Evolutionary conservation across 2,888 invertebrate genomes (phyloP).

Genomic region (Drosophila affinis): DNA sequence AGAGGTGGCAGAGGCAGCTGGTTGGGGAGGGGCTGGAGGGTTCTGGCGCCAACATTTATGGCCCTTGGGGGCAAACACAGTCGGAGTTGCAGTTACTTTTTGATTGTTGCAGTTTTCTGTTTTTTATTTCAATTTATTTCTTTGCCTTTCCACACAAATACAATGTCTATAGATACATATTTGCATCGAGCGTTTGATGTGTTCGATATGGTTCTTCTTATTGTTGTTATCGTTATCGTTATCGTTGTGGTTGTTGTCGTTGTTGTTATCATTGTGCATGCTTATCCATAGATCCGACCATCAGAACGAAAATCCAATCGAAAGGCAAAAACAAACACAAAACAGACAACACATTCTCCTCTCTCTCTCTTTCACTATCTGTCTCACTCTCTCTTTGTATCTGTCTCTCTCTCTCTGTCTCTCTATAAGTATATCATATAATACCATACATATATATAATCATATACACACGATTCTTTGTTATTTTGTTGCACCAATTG

Average conservation of each 20-base stretch:
- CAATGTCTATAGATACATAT: constrained; percentile 40
- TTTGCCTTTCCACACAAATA: constrained; percentile 6
- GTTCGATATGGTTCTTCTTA: constrained; percentile 5
- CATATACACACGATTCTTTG: constrained; percentile 56
- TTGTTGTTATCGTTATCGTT: constrained; percentile 26
- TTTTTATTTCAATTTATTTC: constrained; percentile 3
- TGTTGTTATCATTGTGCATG: constrained; percentile 56
- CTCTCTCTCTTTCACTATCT: constrained; percentile 5
- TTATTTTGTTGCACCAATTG: constrained; percentile 75
- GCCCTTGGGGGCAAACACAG: constrained; percentile 34
- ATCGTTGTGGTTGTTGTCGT: constrained; percentile 10
- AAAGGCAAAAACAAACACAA: constrained; percentile 3
- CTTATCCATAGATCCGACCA: constrained; percentile 57
- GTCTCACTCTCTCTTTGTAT: background rate
- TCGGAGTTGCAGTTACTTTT: constrained; percentile 14
- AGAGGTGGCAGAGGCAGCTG: background rate
- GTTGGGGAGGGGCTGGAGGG: background rate
- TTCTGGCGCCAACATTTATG: constrained; percentile 73
- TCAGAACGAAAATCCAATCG: constrained; percentile 26
- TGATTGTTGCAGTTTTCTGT: constrained; percentile 6
- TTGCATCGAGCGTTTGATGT: constrained; percentile 50
- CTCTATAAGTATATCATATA: constrained; percentile 8
- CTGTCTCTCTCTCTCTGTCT: constrained; percentile 11
- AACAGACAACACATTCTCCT: background rate
- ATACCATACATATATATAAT: background rate